phyloP scores from a whole-genome alignment of 2,797 vertebrate species.

The Heteromormyrus szaboi region DNA sequence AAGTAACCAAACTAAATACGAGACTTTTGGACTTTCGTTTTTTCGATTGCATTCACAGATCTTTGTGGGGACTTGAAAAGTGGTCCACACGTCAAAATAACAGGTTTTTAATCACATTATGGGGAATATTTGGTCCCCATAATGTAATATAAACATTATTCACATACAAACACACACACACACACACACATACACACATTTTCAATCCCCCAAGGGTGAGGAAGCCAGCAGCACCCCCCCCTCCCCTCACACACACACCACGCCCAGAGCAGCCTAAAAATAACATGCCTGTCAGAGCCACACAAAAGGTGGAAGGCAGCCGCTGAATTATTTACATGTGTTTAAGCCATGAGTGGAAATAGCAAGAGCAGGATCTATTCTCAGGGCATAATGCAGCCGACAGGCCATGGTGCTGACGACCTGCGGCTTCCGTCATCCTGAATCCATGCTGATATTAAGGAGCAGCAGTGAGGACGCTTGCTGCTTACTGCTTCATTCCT shows the following conservation, averaged over 20 bases:
- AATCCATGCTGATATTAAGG: background rate
- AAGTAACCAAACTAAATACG: background rate
- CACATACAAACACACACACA: background rate
- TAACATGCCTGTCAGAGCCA: background rate
- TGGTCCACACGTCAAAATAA: no score
- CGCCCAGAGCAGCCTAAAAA: background rate
- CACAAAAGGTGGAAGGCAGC: constrained; percentile 1
- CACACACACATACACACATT: background rate
- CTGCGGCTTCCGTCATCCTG: background rate
- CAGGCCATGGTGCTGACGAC: background rate
- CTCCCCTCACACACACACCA: background rate
- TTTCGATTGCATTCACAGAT: background rate
- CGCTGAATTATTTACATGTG: background rate
- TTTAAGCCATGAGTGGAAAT: background rate
- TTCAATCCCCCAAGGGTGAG: background rate
- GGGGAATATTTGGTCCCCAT: no score
- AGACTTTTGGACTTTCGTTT: background rate
- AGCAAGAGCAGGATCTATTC: background rate
- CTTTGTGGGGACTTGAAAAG: no score
- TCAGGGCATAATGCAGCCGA: background rate
- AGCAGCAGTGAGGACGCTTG: background rate
- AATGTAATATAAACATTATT: background rate
- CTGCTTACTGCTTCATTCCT: background rate
- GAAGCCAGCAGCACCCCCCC: background rate
- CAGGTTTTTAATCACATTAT: no score